phyloP scores from a whole-genome alignment of 2,113 vertebrate species.

The Corythaixoides concolor region DNA sequence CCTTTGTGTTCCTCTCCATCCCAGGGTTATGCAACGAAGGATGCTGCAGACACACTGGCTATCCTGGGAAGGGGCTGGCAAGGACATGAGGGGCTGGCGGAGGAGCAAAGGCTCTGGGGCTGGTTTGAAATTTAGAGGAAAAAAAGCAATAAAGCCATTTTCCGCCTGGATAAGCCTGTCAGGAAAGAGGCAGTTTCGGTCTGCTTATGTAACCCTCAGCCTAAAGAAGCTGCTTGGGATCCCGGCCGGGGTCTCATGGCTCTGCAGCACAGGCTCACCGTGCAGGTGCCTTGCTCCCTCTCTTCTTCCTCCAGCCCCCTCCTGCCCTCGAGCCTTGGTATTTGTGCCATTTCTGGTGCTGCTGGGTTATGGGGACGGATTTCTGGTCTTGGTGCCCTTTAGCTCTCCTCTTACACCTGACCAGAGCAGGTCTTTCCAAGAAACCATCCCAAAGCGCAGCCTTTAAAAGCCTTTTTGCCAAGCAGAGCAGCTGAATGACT shows the following conservation, averaged over 20 bases:
- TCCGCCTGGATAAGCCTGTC: conserved; percentile 11
- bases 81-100: background rate
- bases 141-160: conserved; percentile 31
- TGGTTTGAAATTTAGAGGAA: conserved; percentile 38
- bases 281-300: background rate
- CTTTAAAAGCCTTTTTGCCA: background rate
- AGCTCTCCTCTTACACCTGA: background rate
- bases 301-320: background rate
- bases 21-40: background rate
- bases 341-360: background rate
- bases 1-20: background rate
- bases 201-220: conserved; percentile 25
- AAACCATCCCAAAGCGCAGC: background rate
- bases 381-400: background rate
- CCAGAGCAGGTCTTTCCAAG: background rate
- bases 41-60: background rate
- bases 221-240: background rate
- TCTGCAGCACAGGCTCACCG: background rate
- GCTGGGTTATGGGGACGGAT: background rate
- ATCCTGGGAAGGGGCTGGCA: background rate
- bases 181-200: background rate
- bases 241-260: rapidly evolving
- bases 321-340: background rate
- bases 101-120: background rate
- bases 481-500: background rate